Base-by-base conservation (phyloP, 1,140 invertebrate genomes). In the Babylonia areolata region DNA sequence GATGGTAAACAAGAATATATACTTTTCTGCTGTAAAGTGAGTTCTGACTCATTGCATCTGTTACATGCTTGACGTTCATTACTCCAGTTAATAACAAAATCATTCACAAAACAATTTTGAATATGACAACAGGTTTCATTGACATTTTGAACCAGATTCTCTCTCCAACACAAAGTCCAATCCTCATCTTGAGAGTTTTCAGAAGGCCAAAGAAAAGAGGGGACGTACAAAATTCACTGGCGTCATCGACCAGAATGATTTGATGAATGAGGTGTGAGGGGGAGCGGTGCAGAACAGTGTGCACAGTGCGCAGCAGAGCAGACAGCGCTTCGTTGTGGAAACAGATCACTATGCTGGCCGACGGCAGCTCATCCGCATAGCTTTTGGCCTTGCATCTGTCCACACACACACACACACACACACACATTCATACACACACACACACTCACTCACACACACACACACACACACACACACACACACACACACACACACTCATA, bases 251-350 rank as follows among this genome's bases (percentile, higher is more conserved):
- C 33, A 99, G 94, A 89, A 99, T 96, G 85, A 99, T 97, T 95
- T 98, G 97, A 90, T 97, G 96, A 88, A 99, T 96, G 9, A 99
- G 95, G 90, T 97, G 95, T 0, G 95, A 87, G 5, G 97, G 96
- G 20, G 96, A 96, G 86, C 97, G 96, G 94, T 97, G 97, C n/a
- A 98, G 93, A 1, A 98, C 97, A 92, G 97, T 97, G 95, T 97
- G 97, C 23, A 98, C 96, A 0, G 97, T 98, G 35, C 98, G 92
- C 39, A 98, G 91, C 69, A 99, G 95, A 39, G 97, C 96, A 9
- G 97, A 97, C 93, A 97, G 97, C 5, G 97, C 96, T 95, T 99
- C 98, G 93, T 99, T 98, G 91, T 96, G 97, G 95, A 98, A 98
- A 89, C 98, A 97, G 77, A 98, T 96, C 51, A 98, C 95, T 23